phyloP scores from a whole-genome alignment of 2,888 invertebrate genomes.

The Sphaerophoria taeniata region DNA sequence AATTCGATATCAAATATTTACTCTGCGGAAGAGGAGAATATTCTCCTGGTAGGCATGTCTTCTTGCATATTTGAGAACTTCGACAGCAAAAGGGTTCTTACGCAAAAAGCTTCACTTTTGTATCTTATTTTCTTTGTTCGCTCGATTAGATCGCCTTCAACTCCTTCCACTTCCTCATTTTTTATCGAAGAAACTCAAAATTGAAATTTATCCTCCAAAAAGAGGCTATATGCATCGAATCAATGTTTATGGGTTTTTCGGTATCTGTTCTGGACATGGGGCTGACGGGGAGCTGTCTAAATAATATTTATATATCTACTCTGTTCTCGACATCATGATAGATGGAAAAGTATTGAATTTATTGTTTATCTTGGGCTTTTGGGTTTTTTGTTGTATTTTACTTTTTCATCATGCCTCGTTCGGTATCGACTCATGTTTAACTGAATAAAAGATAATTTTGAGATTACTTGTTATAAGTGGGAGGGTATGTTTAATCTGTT shows the following conservation, averaged over 20 bases:
- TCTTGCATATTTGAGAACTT: not conserved
- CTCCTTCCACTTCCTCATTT: not conserved
- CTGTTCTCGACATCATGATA: conserved; percentile 17
- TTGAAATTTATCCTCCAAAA: not conserved
- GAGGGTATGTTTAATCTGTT: not conserved
- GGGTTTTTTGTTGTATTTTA: too few species aligned
- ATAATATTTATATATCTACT: not conserved
- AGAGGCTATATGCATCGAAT: conserved; percentile 21
- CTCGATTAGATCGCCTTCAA: not conserved
- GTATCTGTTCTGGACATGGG: not conserved
- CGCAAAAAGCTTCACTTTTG: conserved; percentile 2
- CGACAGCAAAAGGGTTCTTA: not conserved
- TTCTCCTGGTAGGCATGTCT: conserved; percentile 14
- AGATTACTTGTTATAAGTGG: not conserved
- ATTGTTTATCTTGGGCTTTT: conserved; percentile 3
- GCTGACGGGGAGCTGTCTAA: not conserved
- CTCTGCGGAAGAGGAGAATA: not conserved
- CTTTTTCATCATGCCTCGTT: not conserved
- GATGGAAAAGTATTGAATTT: conserved; percentile 18
- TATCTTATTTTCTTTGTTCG: conserved; percentile 12
- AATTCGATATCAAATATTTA: conserved; percentile 32
- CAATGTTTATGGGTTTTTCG: conserved; percentile 27
- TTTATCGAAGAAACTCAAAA: not conserved
- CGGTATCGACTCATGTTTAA: not conserved
- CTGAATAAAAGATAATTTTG: conserved; percentile 19